A percentile compares a stretch with the other conserved stretches of the same genome.
Evolutionary conservation across 2,888 invertebrate genomes (phyloP).

Genomic region (Abrostola triplasia): DNA sequence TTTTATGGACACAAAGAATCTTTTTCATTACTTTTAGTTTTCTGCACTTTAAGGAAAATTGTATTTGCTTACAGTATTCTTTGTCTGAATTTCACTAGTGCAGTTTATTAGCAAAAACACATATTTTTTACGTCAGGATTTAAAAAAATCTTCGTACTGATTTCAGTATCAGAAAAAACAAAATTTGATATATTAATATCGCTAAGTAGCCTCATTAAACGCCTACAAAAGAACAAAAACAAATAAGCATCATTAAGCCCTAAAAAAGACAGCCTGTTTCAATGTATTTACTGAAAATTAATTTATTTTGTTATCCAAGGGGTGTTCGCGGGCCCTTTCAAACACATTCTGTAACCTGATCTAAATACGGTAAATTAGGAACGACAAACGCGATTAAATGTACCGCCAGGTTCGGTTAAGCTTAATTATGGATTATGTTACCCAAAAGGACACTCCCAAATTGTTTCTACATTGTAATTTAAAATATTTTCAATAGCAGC

Average conservation of each 20-base stretch:
- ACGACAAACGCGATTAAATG: conserved; percentile 66
- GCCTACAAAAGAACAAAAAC: conserved; percentile 24
- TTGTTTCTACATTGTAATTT: conserved; percentile 46
- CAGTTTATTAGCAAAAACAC: too few species aligned
- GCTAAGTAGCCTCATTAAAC: conserved; percentile 18
- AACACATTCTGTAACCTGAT: conserved; percentile 62
- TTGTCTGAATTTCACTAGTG: too few species aligned
- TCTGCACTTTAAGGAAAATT: neutral
- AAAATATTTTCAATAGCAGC: too few species aligned
- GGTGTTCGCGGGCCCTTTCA: conserved; percentile 42
- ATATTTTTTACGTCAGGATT: too few species aligned
- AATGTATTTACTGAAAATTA: conserved; percentile 47
- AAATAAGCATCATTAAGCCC: conserved; percentile 8
- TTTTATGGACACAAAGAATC: neutral
- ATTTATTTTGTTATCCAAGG: conserved; percentile 47
- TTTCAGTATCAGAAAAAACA: too few species aligned
- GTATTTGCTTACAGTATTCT: too few species aligned
- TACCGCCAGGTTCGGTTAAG: conserved; percentile 59
- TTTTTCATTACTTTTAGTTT: neutral
- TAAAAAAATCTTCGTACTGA: too few species aligned
- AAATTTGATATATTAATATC: too few species aligned
- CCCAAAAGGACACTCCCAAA: conserved; percentile 60
- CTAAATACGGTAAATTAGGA: conserved; percentile 65
- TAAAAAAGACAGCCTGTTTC: conserved; percentile 26
- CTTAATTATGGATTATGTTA: conserved; percentile 69